phyloP scores from a whole-genome alignment of 2,113 vertebrate genomes.

The Pardalotus punctatus region DNA sequence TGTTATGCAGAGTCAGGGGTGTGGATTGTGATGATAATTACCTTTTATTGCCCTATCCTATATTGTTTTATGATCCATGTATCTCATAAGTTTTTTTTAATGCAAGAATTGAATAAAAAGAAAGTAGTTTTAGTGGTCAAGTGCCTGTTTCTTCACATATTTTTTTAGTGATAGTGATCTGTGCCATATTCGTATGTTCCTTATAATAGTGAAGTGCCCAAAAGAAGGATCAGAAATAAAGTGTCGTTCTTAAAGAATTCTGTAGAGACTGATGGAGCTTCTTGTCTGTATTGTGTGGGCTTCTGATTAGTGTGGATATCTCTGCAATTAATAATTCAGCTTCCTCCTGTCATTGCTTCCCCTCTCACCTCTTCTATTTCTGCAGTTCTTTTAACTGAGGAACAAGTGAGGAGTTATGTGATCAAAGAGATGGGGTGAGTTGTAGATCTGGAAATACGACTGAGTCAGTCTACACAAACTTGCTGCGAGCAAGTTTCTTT shows the following conservation, averaged over 20 bases:
- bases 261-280: neutral
- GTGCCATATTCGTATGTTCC: neutral
- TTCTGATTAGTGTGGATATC: neutral
- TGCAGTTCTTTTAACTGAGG: neutral
- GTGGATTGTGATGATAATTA: neutral
- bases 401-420: neutral
- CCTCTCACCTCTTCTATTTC: neutral
- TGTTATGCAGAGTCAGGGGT: neutral
- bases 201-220: neutral
- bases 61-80: neutral
- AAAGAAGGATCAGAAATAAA: neutral
- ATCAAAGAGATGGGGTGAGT: neutral
- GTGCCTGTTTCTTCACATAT: neutral
- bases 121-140: neutral
- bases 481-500: neutral
- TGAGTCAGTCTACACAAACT: neutral
- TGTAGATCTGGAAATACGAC: neutral
- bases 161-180: neutral
- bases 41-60: neutral
- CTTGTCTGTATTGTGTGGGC: neutral
- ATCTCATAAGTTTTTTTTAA: neutral
- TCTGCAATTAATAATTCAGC: neutral
- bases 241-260: neutral
- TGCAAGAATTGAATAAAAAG: neutral
- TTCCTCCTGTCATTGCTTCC: neutral